Percentiles rank a stretch among this genome's conserved stretches.
Conservation (phyloP, 2,797 vertebrate species). For the Falco peregrinus region DNA sequence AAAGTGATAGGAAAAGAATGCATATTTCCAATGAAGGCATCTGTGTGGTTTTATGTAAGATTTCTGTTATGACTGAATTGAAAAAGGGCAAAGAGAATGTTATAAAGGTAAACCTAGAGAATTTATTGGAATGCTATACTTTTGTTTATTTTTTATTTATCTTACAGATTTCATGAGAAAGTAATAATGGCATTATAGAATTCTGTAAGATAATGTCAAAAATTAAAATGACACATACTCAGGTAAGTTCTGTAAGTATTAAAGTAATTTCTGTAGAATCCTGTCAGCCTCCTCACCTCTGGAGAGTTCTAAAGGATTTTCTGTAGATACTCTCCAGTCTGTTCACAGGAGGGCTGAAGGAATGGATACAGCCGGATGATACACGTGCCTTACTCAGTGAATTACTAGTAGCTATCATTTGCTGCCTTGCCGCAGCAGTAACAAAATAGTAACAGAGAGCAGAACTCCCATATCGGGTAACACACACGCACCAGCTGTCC, state of each 20-base stretch:
- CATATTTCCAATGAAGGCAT: background rate
- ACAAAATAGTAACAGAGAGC: constrained; percentile 41
- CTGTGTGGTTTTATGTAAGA: background rate
- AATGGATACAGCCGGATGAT: constrained; percentile 12
- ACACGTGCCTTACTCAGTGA: constrained; percentile 6
- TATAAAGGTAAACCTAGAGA: background rate
- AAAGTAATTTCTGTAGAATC: background rate
- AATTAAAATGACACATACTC: background rate
- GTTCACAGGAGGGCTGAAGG: background rate
- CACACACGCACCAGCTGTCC: background rate
- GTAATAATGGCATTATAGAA: background rate
- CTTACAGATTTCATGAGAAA: background rate
- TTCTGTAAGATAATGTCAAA: background rate
- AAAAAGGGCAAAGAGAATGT: background rate
- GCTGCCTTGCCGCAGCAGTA: constrained; percentile 10
- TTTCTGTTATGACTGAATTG: background rate
- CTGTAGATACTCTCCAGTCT: background rate
- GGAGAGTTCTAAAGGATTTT: background rate
- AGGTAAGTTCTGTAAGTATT: background rate
- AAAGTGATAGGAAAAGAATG: background rate
- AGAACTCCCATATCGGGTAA: background rate
- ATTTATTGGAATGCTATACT: background rate
- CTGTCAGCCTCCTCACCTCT: background rate
- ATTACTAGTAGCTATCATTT: constrained; percentile 33
- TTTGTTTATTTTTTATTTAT: background rate